phyloP scores from a whole-genome alignment of 2,797 vertebrate species.

The Amphiprion clarkii region DNA sequence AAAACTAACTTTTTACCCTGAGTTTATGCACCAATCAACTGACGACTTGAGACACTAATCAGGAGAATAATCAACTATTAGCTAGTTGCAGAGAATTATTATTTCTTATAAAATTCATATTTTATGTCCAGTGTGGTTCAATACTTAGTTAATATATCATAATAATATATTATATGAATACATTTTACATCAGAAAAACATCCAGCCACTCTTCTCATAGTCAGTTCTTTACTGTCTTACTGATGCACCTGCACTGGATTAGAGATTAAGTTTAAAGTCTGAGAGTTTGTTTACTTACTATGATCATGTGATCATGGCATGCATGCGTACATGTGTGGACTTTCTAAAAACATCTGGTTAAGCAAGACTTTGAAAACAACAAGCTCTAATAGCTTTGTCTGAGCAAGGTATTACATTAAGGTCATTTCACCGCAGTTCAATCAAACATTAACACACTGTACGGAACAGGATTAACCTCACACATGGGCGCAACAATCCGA shows the following conservation, averaged over 20 bases:
- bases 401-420: not conserved
- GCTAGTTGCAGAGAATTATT: not conserved
- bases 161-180: no score
- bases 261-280: constrained; percentile 57
- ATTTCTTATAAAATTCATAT: not conserved
- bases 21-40: not conserved
- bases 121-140: not conserved
- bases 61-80: not conserved
- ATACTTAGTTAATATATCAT: not conserved
- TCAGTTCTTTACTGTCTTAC: not conserved
- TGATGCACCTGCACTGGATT: not conserved
- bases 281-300: constrained; percentile 40
- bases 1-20: not conserved
- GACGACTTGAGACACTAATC: not conserved
- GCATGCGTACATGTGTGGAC: not conserved
- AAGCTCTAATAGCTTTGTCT: not conserved
- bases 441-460: constrained; percentile 5
- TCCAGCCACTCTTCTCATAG: not conserved
- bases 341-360: constrained; percentile 11
- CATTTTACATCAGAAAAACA: not conserved
- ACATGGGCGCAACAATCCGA: not conserved
- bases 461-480: not conserved
- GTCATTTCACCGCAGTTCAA: not conserved
- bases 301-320: constrained; percentile 3
- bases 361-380: not conserved